Percentiles rank a stretch among this genome's conserved stretches.
These are phyloP conservation scores for Hydrolagus affinis DNA, from an alignment of 2,113 vertebrate species.

Conservation along the genomic window DNA sequence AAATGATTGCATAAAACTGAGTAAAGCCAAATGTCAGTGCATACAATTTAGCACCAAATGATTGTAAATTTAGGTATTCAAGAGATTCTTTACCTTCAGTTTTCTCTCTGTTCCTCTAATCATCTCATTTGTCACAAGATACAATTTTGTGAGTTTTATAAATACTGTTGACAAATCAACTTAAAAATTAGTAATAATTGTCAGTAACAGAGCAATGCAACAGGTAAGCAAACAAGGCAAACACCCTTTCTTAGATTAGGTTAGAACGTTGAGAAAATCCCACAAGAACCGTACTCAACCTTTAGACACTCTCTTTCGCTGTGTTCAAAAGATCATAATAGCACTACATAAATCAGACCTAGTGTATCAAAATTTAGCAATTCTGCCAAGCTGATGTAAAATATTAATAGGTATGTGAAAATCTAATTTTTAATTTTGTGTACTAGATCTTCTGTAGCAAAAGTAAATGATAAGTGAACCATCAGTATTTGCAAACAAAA, in stretches of 20 bases:
- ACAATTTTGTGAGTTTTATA: constrained; percentile 76
- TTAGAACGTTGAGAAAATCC: constrained; percentile 87
- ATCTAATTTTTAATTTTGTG: background rate
- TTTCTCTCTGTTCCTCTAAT: constrained; percentile 90
- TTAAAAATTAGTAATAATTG: constrained; percentile 93
- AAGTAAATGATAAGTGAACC: background rate
- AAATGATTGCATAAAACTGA: constrained; percentile 64
- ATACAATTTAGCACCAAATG: constrained; percentile 75
- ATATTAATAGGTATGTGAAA: background rate
- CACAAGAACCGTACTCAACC: constrained; percentile 36
- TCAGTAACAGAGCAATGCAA: constrained; percentile 87
- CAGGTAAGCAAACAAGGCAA: constrained; percentile 83
- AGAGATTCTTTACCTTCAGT: constrained; percentile 85
- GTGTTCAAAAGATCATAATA: background rate
- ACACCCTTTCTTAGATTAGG: constrained; percentile 66
- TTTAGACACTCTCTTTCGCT: background rate
- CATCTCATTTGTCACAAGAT: constrained; percentile 83
- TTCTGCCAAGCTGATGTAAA: background rate
- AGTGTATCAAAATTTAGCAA: background rate
- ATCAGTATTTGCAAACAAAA: background rate
- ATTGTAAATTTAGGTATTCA: constrained; percentile 81
- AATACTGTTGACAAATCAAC: constrained; percentile 87
- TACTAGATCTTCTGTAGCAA: background rate
- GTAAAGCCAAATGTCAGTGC: constrained; percentile 77
- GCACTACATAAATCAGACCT: background rate